A percentile compares a stretch with the other conserved stretches of the same genome.
Conservation (phyloP, 1,140 invertebrate genomes). For the Oedothorax gibbosus region DNA sequence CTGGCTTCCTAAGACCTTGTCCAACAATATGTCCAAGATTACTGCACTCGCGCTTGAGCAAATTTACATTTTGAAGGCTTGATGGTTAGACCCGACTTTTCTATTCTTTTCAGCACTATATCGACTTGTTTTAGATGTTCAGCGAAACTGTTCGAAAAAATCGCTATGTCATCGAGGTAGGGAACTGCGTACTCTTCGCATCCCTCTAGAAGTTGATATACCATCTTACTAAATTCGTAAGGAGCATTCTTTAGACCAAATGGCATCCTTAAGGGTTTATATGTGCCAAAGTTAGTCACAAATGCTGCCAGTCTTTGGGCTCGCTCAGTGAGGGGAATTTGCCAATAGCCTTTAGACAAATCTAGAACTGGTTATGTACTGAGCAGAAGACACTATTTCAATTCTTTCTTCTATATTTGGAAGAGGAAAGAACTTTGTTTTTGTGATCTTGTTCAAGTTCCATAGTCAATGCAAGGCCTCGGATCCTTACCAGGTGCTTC, state of each 20-base stretch:
- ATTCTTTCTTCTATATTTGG: constrained; percentile 36
- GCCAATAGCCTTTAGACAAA: constrained; percentile 26
- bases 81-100: not conserved
- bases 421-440: not conserved
- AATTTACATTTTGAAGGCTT: constrained; percentile 24
- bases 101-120: not conserved
- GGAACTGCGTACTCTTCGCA: constrained; percentile 12
- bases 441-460: not conserved
- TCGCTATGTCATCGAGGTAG: constrained; percentile 10
- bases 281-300: not conserved
- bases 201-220: not conserved
- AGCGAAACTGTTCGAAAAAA: not conserved
- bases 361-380: constrained; percentile 11
- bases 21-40: constrained; percentile 14
- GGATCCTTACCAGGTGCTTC: constrained; percentile 16
- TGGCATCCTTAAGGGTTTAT: not conserved
- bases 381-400: not conserved
- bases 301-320: not conserved
- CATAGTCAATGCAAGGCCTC: constrained; percentile 17
- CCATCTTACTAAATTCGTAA: too few relatives aligned
- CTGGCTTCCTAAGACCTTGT: not conserved
- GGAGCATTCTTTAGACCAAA: not conserved
- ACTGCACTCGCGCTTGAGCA: not conserved
- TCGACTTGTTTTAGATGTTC: constrained; percentile 7
- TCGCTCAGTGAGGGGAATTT: not conserved